Evolutionary conservation across 2,113 vertebrate species (phyloP).

Genomic region (Cavia aperea): DNA sequence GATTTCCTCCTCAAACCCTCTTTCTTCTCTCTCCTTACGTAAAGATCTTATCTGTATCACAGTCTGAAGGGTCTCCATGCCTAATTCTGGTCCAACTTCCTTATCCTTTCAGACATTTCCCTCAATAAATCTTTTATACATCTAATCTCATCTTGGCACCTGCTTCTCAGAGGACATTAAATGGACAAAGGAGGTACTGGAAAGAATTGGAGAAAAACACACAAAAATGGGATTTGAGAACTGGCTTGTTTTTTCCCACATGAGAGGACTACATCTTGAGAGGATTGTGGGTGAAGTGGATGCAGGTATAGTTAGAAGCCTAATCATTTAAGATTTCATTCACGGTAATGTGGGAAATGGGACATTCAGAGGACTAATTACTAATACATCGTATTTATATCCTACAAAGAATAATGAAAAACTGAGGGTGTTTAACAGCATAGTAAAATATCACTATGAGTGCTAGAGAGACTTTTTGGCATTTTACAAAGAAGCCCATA

Average conservation of each 20-base stretch:
- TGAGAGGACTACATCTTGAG: background rate
- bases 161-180: background rate
- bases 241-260: background rate
- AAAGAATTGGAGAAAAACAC: background rate
- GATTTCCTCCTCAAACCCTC: background rate
- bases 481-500: background rate
- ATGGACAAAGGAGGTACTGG: background rate
- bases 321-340: slow-evolving; percentile 7
- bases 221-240: background rate
- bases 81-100: background rate
- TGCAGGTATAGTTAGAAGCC: background rate
- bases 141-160: background rate
- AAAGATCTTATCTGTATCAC: background rate
- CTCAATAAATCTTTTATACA: background rate
- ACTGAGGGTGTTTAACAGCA: background rate
- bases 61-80: background rate
- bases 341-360: background rate
- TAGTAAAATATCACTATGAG: background rate
- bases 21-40: background rate
- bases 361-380: background rate
- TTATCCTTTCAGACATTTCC: background rate
- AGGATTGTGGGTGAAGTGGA: background rate
- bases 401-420: slow-evolving; percentile 6
- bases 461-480: background rate
- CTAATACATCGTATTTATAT: background rate